Base-by-base conservation (phyloP, 2,797 vertebrate species). In the Sylvia borin region DNA sequence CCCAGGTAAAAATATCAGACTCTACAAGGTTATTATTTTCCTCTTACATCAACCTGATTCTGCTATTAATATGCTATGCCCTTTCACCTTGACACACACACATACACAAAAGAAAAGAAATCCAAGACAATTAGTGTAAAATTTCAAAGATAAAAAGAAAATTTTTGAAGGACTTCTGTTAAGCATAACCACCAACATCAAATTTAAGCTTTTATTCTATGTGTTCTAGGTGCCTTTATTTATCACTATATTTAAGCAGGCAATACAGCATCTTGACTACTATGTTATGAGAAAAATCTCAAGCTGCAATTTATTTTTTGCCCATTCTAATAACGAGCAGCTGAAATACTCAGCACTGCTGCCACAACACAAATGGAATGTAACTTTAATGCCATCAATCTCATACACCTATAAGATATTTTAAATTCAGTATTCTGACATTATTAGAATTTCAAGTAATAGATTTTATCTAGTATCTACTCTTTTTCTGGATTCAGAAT, bases 61-160 rank as follows among this genome's bases (percentile, higher is more conserved):
- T 57, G 60, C 27, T 75, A 90, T 25, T 72, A 68, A 84, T 86
- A 90, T 12, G 53, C 17, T 38, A 58, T 9, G 36, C 61, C 18
- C 32, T 73, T 66, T 1, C 0, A 7, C 29, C 7, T 64, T 67
- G 57, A 42, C 48, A 64, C 38, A 53, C 36, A 36, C 36, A 36
- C 36, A n/a, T n/a, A n/a, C n/a, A n/a, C n/a, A 65, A 92, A 91
- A 55, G 57, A 90, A 86, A 54, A 74, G 51, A 32, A 86, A 13
- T 80, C 38, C 34, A 54, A 61, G 16, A 22, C 42, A 61, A 82
- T 36, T 26, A 62, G 9, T 45, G 19, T 38, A 58, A 71, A 71
- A 77, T 57, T 80, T 90, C 42, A 84, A 93, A 74, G 29, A 58
- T 8, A 70, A 50, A 75, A 87, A 27, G 3, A 80, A 43, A 38